Base-by-base conservation (phyloP, 2,888 invertebrate genomes). In the Stegophylla sp. region DNA sequence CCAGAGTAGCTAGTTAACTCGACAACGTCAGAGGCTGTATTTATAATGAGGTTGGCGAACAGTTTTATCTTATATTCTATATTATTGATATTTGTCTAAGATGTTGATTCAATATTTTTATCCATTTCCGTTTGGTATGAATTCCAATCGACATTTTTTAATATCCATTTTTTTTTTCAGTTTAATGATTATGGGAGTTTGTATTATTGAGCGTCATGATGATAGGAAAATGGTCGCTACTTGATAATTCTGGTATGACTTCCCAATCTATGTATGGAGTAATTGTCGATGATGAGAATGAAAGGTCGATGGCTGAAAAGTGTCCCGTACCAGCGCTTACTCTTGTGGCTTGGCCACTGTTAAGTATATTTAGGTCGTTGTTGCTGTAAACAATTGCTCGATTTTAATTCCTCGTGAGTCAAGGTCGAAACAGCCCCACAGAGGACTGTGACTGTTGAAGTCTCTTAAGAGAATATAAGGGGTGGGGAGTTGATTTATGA, bases 261-360 rank as follows among this genome's bases (percentile, higher is more conserved):
- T 66, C 66, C 66, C 66, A 66, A 43, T 66, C 26, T 67, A 67
- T 48, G 48, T 67, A 45, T 45, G 67, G 66, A 45, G 45, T 43
- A 23, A 66, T 66, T 66, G 66, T 66, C 2, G 45, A 23, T 67
- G 67, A 67, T 67, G 34, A 34, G 63, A 64, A 64, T 61, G 34
- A 34, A 61, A 61, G 61, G 61, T 61, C 61, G 34, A 61, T 34
- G 61, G 61, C 61, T 61, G 63, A 64, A 41, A 64, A 64, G 63
- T 41, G 63, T 34, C 63, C 41, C 41, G 34, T 64, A 20, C 20
- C 41, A 9, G 63, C 41, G 63, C 41, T 64, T 34, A 41, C 63
- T 64, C 63, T 64, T 64, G 34, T 64, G 20, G 63, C 63, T 64
- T 41, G 63, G 63, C 63, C 63, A 41, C 63, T 67, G 67, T 67